Base-by-base conservation (phyloP, 2,888 invertebrate genomes). In the Drepanosiphum platanoidis region DNA sequence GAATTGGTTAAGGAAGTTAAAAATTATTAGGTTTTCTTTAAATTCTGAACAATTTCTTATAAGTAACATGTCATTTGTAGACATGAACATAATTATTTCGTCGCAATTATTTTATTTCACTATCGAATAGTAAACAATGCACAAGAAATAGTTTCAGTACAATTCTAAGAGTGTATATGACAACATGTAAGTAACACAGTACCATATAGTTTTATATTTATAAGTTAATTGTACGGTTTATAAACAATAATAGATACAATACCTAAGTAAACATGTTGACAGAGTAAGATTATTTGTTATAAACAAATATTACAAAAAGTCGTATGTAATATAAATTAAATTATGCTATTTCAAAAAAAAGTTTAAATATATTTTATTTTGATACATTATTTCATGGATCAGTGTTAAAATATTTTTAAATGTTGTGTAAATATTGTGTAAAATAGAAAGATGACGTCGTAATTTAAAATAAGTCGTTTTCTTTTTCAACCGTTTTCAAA, bases 1-100 rank as follows among this genome's bases (percentile, higher is more conserved):
- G 70, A 8, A 30, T 80, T 80, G 42, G 8, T 46, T 34, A 79
- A 46, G 46, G 9, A 79, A 46, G n/a, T 66, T 66, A 68, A n/a
- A 77, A 32, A 46, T 66, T 46, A 46, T 46, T 66, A 66, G 11
- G 46, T 66, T 46, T 68, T 46, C 15, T 15, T 68, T 15, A n/a
- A 46, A 79, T 46, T 39, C 30, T 7, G 18, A 22, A 15, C 34
- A 7, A 34, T 79, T n/a, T 78, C 32, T 32, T 8, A 46, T 46
- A 30, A 66, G 4, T 39, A 30, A 78, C 61, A 18, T 30, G 7
- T 39, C 61, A 77, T n/a, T 79, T 68, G 1, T 66, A 34, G 79
- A 79, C n/a, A 68, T 34, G 32, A 66, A 30, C 34, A 27, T 42
- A 32, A 79, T 66, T 7, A 68, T 79, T 46, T 27, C 27, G n/a